These are phyloP conservation scores for Clamator glandarius DNA, from an alignment of 2,797 vertebrate genomes.

Conservation along the genomic window DNA sequence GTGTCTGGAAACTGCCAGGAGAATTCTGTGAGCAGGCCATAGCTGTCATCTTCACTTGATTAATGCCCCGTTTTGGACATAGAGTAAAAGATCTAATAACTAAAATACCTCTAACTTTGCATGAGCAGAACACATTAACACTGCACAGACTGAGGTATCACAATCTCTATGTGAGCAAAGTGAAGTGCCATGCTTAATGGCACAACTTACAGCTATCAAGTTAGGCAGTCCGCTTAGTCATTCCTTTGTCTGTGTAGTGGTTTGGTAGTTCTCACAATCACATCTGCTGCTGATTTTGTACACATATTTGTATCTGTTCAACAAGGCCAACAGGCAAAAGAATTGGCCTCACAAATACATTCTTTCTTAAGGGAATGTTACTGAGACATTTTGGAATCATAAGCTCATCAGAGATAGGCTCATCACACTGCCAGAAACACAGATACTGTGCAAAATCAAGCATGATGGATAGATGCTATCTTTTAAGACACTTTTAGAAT, in stretches of 20 bases:
- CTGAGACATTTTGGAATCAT: neutral
- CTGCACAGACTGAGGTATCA: neutral
- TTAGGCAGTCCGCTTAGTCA: neutral
- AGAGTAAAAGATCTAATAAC: neutral
- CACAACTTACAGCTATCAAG: neutral
- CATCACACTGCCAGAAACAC: neutral
- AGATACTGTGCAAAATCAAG: neutral
- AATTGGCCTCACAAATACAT: neutral
- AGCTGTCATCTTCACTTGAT: slow-evolving; percentile 27
- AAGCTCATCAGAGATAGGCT: neutral
- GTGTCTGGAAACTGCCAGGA: neutral
- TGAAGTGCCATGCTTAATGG: neutral
- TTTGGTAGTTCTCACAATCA: neutral
- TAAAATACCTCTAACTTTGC: neutral
- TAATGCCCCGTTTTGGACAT: neutral
- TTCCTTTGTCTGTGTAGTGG: neutral
- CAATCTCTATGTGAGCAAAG: neutral
- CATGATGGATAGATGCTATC: neutral
- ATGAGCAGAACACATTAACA: neutral
- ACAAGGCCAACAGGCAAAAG: neutral
- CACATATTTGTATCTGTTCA: neutral
- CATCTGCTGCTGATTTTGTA: neutral
- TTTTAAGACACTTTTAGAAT: neutral
- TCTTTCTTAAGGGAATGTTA: neutral
- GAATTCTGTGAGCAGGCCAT: neutral